Conservation (phyloP, 2,888 invertebrate genomes). For the Sialis fuliginosa region DNA sequence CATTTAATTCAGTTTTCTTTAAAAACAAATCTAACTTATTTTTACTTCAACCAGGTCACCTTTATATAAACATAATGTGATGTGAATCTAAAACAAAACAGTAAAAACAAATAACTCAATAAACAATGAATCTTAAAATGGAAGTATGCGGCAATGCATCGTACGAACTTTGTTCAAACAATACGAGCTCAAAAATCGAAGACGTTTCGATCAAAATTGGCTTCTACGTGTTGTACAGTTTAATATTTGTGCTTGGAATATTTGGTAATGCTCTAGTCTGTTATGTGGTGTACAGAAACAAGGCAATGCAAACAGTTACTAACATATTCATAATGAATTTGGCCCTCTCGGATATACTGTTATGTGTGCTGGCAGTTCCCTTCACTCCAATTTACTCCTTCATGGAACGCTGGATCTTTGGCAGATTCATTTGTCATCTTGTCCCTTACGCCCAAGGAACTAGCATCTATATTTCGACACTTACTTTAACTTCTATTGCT, state of each 20-base stretch:
- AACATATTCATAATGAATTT: conserved; percentile 82
- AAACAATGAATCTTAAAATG: too few species aligned
- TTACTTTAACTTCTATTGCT: conserved; percentile 83
- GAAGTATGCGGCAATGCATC: too few species aligned
- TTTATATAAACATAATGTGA: too few species aligned
- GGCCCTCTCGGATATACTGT: conserved; percentile 70
- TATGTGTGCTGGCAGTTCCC: conserved; percentile 72
- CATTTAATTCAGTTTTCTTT: too few species aligned
- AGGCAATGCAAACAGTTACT: conserved; percentile 82
- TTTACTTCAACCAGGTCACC: too few species aligned
- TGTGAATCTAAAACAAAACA: too few species aligned
- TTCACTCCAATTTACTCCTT: conserved; percentile 80
- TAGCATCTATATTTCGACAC: conserved; percentile 77
- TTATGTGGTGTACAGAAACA: conserved; percentile 68
- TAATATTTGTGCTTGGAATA: conserved; percentile 65
- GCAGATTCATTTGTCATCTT: conserved; percentile 62
- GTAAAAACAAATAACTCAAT: too few species aligned
- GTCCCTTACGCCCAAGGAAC: conserved; percentile 76
- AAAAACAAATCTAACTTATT: too few species aligned
- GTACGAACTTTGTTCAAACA: too few species aligned
- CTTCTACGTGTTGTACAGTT: conserved; percentile 53
- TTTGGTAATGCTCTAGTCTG: conserved; percentile 71
- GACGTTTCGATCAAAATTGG: conserved; percentile 44
- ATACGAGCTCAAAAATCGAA: conserved; percentile 31
- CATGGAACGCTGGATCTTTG: conserved; percentile 70